These are phyloP conservation scores for Catagonus wagneri DNA, from an alignment of 2,113 vertebrate species.

Conservation along the genomic window DNA sequence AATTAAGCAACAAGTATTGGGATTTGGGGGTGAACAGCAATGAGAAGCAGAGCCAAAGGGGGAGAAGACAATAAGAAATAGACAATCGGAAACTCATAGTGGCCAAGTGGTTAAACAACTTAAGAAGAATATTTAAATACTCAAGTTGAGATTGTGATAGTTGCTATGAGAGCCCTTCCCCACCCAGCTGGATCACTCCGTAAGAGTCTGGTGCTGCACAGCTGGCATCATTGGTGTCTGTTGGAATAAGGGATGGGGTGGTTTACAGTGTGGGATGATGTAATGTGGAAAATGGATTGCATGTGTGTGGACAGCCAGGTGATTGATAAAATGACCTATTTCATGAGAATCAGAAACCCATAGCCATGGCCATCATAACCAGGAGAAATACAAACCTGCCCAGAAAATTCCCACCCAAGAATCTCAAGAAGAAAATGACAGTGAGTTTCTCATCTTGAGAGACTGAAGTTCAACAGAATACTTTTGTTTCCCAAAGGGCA, in stretches of 20 bases:
- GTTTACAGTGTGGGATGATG: neutral
- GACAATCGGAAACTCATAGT: neutral
- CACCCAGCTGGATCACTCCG: neutral
- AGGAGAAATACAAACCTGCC: neutral
- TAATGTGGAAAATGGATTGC: neutral
- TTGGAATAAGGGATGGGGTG: neutral
- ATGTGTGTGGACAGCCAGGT: neutral
- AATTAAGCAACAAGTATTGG: neutral
- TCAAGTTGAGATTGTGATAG: neutral
- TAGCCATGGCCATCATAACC: neutral
- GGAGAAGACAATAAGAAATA: neutral
- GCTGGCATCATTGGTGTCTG: neutral
- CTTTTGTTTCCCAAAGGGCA: neutral
- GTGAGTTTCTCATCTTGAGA: neutral
- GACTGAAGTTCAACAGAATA: neutral
- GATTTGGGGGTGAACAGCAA: neutral
- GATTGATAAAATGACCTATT: neutral
- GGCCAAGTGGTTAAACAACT: neutral
- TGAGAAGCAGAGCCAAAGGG: neutral
- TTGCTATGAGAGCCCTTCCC: neutral
- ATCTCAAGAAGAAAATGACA: neutral
- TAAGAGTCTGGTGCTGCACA: neutral
- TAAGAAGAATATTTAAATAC: neutral
- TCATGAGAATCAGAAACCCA: neutral
- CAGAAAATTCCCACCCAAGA: neutral